Evolutionary conservation across 2,888 invertebrate species (phyloP).

Genomic region (Onchidella celtica): DNA sequence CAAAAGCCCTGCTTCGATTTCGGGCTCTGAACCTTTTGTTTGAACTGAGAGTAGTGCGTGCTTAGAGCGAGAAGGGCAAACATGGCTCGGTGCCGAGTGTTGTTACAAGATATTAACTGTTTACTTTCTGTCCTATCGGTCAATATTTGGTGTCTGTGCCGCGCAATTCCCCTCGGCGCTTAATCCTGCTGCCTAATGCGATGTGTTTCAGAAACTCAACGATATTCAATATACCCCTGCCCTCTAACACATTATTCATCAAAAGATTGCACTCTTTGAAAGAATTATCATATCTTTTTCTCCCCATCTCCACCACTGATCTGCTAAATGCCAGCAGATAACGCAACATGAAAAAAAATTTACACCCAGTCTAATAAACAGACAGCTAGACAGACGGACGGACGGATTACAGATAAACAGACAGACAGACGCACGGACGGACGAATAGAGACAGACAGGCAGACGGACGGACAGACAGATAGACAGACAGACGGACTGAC

Average conservation of each 20-base stretch:
- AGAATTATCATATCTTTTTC: no score
- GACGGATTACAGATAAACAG: no score
- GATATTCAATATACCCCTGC: not conserved
- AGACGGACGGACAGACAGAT: no score
- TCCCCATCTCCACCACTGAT: no score
- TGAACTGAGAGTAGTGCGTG: constrained; percentile 21
- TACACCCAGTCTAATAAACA: no score
- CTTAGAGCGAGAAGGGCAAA: constrained; percentile 54
- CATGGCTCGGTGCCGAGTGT: constrained; percentile 51
- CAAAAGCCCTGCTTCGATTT: constrained; percentile 1
- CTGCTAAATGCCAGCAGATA: no score
- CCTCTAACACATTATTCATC: not conserved
- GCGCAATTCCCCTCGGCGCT: constrained; percentile 54
- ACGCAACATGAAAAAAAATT: no score
- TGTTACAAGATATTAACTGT: constrained; percentile 61
- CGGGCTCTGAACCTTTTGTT: constrained; percentile 31
- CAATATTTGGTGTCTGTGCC: constrained; percentile 58
- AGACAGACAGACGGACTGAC: no score
- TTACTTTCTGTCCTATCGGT: constrained; percentile 54
- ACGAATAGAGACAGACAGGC: no score
- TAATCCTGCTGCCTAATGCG: constrained; percentile 37
- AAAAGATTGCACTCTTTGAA: no score
- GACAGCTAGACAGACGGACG: no score
- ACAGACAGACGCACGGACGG: no score
- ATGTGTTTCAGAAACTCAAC: constrained; percentile 25